Base-by-base conservation (phyloP, 2,888 invertebrate genomes). In the Microchrysa polita region DNA sequence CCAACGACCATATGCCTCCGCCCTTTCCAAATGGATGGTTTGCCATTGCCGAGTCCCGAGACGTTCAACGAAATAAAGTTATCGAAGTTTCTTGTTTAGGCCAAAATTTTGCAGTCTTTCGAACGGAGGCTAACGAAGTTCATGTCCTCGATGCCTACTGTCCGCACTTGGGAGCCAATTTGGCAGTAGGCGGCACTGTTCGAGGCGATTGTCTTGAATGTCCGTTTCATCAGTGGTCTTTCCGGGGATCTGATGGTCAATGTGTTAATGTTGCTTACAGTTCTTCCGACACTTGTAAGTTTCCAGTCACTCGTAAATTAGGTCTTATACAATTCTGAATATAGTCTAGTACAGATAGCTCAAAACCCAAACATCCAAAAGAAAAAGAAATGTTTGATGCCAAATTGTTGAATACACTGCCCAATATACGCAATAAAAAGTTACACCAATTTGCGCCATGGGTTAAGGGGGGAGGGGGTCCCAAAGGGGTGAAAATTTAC, bases 11-110 rank as follows among this genome's bases (percentile, higher is more conserved):
- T 67, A 81, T 93, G 1, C 95, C 95, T 0, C 95, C 95, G 0
- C 93, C 94, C 0, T 96, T 89, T 81, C 96, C 96, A 0, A 96
- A 96, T 80, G 96, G 96, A 0, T 96, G 96, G 96, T 95, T 92
- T 79, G 90, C 89, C 0, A 81, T 96, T 1, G 84, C 90, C 0
- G 95, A 95, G 81, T 91, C 92, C 2, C 83, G 86, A 5, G 86
- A 88, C 0, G 80, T 95, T 18, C 86, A 83, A 52, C 79, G 81
- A 0, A 87, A 88, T 0, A 86, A 88, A 63, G 90, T 91, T 0
- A 83, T 86, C 5, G 87, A 90, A 74, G 87, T 92, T 0, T 87
- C 90, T 67, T 90, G 89, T 34, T 82, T 95, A 27, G 94, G 94
- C 1, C 87, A 90, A 79, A 89, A 92, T 77, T 87, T 94, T 40